Percentiles rank a stretch among this genome's conserved stretches.
These are phyloP conservation scores for Atractosteus spatula DNA, from an alignment of 2,113 vertebrate species.

Conservation along the genomic window DNA sequence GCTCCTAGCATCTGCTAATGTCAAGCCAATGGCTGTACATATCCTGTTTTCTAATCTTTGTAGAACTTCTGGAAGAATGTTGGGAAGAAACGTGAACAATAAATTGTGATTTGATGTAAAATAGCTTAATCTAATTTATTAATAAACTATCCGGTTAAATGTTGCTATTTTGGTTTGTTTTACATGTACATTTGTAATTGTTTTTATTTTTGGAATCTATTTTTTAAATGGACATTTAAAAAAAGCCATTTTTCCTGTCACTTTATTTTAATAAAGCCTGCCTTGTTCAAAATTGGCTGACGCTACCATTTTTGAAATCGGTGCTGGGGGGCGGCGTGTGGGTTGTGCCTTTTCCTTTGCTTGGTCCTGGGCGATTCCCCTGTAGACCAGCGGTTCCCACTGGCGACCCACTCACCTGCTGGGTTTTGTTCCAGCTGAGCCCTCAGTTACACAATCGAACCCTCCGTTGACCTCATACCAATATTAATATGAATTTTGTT, in stretches of 20 bases:
- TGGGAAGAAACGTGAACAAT: slow-evolving; percentile 29
- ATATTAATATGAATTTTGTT: too few relatives aligned
- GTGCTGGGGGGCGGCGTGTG: too few relatives aligned
- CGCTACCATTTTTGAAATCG: too few relatives aligned
- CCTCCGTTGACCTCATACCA: too few relatives aligned
- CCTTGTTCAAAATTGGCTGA: slow-evolving; percentile 40
- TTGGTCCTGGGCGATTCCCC: too few relatives aligned
- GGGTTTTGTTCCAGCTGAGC: too few relatives aligned
- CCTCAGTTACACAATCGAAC: too few relatives aligned
- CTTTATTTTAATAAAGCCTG: slow-evolving; percentile 68
- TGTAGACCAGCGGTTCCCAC: too few relatives aligned
- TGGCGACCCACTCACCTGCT: too few relatives aligned
- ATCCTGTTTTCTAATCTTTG: slow-evolving; percentile 71
- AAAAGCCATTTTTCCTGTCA: slow-evolving; percentile 21
- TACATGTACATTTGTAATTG: slow-evolving; percentile 46
- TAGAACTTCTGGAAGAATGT: slow-evolving; percentile 52
- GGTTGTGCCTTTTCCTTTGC: too few relatives aligned
- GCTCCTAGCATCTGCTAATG: slow-evolving; percentile 37
- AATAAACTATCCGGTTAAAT: slow-evolving; percentile 37
- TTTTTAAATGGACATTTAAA: slow-evolving; percentile 36
- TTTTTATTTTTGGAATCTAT: slow-evolving; percentile 39
- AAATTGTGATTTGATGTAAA: slow-evolving; percentile 44
- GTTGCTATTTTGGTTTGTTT: slow-evolving; percentile 35
- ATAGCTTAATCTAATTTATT: slow-evolving; percentile 56
- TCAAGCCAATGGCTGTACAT: slow-evolving; percentile 58